Evolutionary conservation across 2,797 vertebrate genomes (phyloP).

Genomic region (Rhabdophis nuchalis): DNA sequence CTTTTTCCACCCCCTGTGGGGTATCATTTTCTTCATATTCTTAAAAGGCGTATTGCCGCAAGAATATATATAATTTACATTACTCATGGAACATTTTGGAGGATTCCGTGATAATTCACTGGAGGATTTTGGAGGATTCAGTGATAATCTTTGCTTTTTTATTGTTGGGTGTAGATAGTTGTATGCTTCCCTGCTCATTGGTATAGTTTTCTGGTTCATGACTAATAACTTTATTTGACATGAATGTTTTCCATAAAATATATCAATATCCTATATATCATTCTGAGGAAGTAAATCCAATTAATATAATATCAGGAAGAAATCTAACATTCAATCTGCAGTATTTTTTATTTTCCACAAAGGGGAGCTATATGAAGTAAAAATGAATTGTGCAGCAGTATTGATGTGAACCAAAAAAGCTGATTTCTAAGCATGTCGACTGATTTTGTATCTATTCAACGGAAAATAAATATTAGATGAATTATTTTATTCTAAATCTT

Average conservation of each 20-base stretch:
- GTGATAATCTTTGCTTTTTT: background rate
- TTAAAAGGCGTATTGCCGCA: background rate
- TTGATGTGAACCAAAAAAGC: background rate
- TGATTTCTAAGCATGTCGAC: background rate
- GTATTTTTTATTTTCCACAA: conserved; percentile 14
- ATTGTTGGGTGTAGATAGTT: background rate
- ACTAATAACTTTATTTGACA: background rate
- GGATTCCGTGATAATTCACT: background rate
- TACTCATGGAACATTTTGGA: background rate
- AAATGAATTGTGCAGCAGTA: background rate
- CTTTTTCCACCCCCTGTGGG: too few relatives aligned
- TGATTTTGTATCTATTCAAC: background rate
- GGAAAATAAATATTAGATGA: background rate
- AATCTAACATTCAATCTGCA: background rate
- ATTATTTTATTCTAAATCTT: background rate
- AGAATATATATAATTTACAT: background rate
- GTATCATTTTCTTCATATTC: background rate
- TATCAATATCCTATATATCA: background rate
- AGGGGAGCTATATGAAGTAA: conserved; percentile 15
- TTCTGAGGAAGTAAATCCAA: background rate
- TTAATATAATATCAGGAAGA: background rate
- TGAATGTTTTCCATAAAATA: background rate
- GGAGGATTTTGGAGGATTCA: too few relatives aligned
- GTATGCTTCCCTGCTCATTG: background rate
- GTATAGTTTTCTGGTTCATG: background rate